Percentiles rank a stretch among this genome's conserved stretches.
phyloP scores from a whole-genome alignment of 2,888 invertebrate species.

The Nudaria mundana region DNA sequence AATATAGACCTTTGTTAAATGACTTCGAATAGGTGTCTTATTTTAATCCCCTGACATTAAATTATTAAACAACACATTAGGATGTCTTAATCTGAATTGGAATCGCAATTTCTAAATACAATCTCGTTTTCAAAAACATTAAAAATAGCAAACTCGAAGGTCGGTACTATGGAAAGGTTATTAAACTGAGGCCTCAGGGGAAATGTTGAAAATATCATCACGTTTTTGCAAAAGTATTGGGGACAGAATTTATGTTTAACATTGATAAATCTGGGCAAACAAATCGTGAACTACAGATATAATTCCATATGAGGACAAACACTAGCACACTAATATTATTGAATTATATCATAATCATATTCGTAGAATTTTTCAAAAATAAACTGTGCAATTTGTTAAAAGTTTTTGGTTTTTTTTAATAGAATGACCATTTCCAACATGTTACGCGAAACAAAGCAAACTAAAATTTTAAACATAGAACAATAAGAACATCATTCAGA shows the following conservation, averaged over 20 bases:
- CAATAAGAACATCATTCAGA: conserved; percentile 18
- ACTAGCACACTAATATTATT: no score
- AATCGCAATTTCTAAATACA: neutral
- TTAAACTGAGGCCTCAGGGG: conserved; percentile 2
- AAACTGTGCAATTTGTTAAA: neutral
- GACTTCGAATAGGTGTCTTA: no score
- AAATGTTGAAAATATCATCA: conserved; percentile 21
- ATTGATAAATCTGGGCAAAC: conserved; percentile 28
- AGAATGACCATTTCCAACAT: neutral
- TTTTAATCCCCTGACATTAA: no score
- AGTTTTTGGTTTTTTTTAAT: no score
- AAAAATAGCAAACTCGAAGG: neutral
- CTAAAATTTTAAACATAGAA: conserved; percentile 18
- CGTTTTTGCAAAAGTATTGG: conserved; percentile 23
- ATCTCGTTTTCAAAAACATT: conserved; percentile 4
- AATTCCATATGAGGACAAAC: conserved; percentile 16
- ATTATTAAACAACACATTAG: no score
- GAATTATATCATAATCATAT: no score
- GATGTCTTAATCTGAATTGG: no score
- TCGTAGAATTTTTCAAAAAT: neutral
- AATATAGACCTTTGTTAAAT: no score
- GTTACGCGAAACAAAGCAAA: conserved; percentile 19
- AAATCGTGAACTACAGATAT: conserved; percentile 23
- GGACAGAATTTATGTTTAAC: conserved; percentile 18
- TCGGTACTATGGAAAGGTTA: neutral